A percentile compares a stretch with the other conserved stretches of the same genome.
phyloP scores from a whole-genome alignment of 2,888 invertebrate species.

The Cheilosia impressa region DNA sequence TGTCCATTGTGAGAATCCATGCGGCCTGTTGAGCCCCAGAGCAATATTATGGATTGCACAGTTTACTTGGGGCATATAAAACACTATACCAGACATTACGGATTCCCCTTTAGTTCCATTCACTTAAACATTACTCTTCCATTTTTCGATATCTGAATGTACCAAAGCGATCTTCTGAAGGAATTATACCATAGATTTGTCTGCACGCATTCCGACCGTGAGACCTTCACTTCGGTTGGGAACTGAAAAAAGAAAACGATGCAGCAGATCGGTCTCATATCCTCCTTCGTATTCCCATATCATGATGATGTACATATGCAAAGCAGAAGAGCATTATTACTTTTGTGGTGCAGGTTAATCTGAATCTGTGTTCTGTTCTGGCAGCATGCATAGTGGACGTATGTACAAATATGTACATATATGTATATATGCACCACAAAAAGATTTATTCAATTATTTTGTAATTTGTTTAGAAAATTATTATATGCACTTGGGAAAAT shows the following conservation, averaged over 20 bases:
- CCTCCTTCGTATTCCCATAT: not conserved
- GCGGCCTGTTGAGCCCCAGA: not conserved
- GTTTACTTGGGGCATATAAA: conserved; percentile 23
- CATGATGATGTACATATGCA: conserved; percentile 39
- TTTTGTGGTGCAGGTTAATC: conserved; percentile 34
- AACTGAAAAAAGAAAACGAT: conserved; percentile 10
- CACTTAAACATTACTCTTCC: conserved; percentile 36
- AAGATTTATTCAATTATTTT: conserved; percentile 64
- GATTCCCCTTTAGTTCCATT: conserved; percentile 30
- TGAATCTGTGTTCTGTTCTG: conserved; percentile 18
- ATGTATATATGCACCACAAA: not conserved
- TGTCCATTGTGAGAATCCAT: conserved; percentile 3
- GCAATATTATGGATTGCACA: conserved; percentile 17
- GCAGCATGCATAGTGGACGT: conserved; percentile 6
- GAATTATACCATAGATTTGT: conserved; percentile 35
- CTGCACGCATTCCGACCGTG: conserved; percentile 41
- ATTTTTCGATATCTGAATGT: conserved; percentile 20
- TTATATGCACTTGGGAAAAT: conserved; percentile 42
- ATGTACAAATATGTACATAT: not conserved
- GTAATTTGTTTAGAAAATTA: conserved; percentile 63
- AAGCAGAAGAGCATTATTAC: conserved; percentile 37
- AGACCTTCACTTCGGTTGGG: conserved; percentile 16
- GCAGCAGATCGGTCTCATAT: not conserved
- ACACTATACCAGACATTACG: conserved; percentile 3
- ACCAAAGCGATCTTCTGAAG: conserved; percentile 35